Evolutionary conservation across 2,888 invertebrate species (phyloP).

Genomic region (Itoplectis maculator): DNA sequence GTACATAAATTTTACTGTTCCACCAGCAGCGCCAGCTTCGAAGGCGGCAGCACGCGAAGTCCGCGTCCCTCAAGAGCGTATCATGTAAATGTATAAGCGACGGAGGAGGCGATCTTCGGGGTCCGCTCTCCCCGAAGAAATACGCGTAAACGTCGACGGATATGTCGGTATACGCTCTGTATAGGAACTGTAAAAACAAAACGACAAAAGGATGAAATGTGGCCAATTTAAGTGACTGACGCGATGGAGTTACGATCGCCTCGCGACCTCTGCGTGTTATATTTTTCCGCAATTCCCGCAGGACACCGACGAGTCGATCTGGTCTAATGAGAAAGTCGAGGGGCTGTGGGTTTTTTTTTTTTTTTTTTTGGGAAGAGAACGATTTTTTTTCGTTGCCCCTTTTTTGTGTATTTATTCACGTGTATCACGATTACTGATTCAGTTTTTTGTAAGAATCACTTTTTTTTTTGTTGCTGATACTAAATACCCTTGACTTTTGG

Average conservation of each 20-base stretch:
- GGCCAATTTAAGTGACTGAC: conserved; percentile 52
- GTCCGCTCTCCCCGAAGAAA: conserved; percentile 37
- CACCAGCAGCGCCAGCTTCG: conserved; percentile 37
- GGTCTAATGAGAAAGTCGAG: conserved; percentile 36
- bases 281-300: conserved; percentile 15
- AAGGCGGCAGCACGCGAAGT: conserved; percentile 60
- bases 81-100: conserved; percentile 67
- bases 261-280: conserved; percentile 8
- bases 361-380: too few species aligned
- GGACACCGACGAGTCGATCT: conserved; percentile 32
- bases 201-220: conserved; percentile 51
- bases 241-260: conserved; percentile 54
- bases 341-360: too few species aligned
- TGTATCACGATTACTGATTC: not conserved
- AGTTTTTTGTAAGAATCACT: too few species aligned
- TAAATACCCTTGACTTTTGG: conserved; percentile 16
- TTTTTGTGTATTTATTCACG: not conserved
- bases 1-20: conserved; percentile 68
- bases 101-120: conserved; percentile 63
- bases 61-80: conserved; percentile 65
- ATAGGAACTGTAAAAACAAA: conserved; percentile 48
- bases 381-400: too few species aligned
- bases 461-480: not conserved
- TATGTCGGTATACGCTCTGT: conserved; percentile 53
- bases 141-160: conserved; percentile 63